Percentiles rank a stretch among this genome's conserved stretches.
These are phyloP conservation scores for Diplodus sargus DNA, from an alignment of 2,797 vertebrate species.

Conservation along the genomic window DNA sequence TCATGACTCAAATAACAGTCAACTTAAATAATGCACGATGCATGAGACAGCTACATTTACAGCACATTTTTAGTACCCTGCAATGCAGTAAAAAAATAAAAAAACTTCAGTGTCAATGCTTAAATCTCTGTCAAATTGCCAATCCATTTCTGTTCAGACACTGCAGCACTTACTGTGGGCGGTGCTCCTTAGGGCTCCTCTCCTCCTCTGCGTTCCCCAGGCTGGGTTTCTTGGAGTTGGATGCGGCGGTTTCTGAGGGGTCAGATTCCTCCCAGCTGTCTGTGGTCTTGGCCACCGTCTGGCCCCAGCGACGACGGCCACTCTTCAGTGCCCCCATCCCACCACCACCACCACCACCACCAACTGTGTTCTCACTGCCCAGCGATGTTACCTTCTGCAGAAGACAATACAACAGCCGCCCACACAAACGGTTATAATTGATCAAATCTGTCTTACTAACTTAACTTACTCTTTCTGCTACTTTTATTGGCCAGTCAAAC, in stretches of 20 bases:
- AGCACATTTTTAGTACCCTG: neutral
- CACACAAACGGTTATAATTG: neutral
- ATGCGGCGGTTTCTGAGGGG: conserved; percentile 86
- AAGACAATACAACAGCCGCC: neutral
- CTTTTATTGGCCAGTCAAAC: neutral
- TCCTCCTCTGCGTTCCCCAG: conserved; percentile 85
- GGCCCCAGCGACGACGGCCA: conserved; percentile 93
- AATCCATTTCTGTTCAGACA: conserved; percentile 5
- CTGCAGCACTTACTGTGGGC: conserved; percentile 59
- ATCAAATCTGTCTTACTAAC: neutral
- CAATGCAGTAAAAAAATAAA: neutral
- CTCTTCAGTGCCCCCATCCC: conserved; percentile 83
- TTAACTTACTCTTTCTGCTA: neutral
- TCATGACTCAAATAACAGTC: neutral
- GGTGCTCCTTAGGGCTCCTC: conserved; percentile 82
- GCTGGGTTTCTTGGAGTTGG: conserved; percentile 93
- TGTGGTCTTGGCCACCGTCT: conserved; percentile 82
- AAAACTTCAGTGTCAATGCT: neutral
- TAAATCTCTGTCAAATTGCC: neutral
- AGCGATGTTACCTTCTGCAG: conserved; percentile 82
- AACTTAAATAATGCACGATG: neutral
- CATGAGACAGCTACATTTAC: neutral
- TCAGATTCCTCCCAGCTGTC: conserved; percentile 93
- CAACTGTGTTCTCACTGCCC: conserved; percentile 78
- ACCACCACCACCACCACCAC: conserved; percentile 9